Evolutionary conservation across 2,113 vertebrate genomes (phyloP).

Genomic region (Ahaetulla prasina): DNA sequence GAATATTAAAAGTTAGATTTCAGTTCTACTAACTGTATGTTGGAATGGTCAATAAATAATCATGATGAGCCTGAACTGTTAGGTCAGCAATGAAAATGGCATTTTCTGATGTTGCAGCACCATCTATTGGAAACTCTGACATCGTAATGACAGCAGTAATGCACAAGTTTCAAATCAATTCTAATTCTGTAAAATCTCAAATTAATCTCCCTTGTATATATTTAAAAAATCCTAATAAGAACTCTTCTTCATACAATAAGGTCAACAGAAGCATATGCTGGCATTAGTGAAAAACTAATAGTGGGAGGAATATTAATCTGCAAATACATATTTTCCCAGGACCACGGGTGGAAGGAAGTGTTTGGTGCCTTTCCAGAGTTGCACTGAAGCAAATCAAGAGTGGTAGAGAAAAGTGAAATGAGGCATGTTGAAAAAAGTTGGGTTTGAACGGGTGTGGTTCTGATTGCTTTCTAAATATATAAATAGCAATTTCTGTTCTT

Average conservation of each 20-base stretch:
- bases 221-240: neutral
- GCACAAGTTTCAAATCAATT: neutral
- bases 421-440: neutral
- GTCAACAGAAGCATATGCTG: neutral
- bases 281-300: neutral
- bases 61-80: neutral
- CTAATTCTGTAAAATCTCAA: neutral
- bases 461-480: neutral
- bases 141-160: neutral
- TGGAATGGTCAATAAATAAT: neutral
- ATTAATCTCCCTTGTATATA: neutral
- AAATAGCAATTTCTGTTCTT: neutral
- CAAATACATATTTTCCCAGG: neutral
- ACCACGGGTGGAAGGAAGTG: neutral
- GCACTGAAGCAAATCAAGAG: neutral
- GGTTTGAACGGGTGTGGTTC: neutral
- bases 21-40: neutral
- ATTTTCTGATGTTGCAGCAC: slow-evolving; percentile 55
- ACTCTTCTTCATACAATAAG: neutral
- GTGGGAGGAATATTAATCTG: neutral
- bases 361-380: neutral
- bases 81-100: neutral
- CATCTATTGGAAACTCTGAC: slow-evolving; percentile 65
- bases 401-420: neutral
- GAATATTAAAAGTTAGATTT: neutral